phyloP scores from a whole-genome alignment of 2,113 vertebrate genomes.

The Guaruba guarouba region DNA sequence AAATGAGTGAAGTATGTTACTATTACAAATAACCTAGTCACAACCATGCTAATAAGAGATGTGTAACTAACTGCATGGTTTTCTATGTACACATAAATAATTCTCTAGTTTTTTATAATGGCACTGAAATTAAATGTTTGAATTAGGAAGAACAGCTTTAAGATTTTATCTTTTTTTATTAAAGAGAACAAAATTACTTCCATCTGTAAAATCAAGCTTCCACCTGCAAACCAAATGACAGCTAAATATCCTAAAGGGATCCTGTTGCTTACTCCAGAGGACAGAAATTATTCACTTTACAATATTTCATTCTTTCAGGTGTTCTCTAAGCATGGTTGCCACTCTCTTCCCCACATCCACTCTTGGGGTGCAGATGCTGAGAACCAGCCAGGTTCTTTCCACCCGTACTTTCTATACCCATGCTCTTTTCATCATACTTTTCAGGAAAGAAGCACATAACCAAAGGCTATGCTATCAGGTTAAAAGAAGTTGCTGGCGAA shows the following conservation, averaged over 20 bases:
- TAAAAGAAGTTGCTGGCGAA: neutral
- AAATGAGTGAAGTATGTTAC: neutral
- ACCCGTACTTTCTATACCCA: neutral
- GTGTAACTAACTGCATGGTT: neutral
- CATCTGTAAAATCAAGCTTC: neutral
- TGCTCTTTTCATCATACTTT: neutral
- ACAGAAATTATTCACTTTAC: neutral
- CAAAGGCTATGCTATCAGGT: neutral
- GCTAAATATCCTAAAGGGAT: neutral
- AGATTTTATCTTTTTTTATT: neutral
- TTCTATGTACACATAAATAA: neutral
- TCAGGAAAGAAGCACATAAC: neutral
- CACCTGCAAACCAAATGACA: neutral
- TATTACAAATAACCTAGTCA: neutral
- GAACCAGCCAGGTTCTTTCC: neutral
- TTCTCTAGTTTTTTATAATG: neutral
- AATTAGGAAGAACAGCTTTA: neutral
- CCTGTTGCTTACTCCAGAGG: neutral
- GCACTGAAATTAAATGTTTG: neutral
- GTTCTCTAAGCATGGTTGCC: neutral
- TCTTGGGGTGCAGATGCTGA: neutral
- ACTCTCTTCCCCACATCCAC: neutral
- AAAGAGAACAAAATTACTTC: neutral
- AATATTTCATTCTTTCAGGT: neutral
- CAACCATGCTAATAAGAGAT: neutral